Conservation (phyloP, 2,888 invertebrate genomes). For the Agelastica alni region DNA sequence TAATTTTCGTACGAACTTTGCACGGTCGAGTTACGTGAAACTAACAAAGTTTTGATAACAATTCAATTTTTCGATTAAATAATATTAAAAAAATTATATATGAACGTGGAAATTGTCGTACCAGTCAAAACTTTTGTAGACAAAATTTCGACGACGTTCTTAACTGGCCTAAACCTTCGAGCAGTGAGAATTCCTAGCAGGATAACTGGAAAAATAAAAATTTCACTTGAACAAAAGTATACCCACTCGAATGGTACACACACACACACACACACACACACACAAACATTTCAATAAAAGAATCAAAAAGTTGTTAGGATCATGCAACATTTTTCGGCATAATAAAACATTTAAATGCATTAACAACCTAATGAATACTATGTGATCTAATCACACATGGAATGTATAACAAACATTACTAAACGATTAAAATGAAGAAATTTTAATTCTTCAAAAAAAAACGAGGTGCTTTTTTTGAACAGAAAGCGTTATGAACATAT, state of each 20-base stretch:
- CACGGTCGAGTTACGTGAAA: conserved; percentile 2
- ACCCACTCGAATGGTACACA: too few species aligned
- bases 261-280: too few species aligned
- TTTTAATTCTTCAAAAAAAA: conserved; percentile 17
- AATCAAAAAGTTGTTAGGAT: conserved; percentile 4
- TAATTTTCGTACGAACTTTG: conserved; percentile 11
- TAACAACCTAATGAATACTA: conserved; percentile 42
- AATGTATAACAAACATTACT: conserved; percentile 43
- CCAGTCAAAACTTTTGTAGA: too few species aligned
- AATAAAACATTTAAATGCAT: conserved; percentile 47
- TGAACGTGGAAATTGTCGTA: too few species aligned
- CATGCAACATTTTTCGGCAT: conserved; percentile 11
- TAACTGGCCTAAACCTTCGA: too few species aligned
- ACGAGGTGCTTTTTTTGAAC: conserved; percentile 9
- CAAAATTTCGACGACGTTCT: too few species aligned
- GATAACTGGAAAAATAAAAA: too few species aligned
- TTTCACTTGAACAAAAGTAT: too few species aligned
- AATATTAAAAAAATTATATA: too few species aligned
- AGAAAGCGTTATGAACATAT: conserved; percentile 15
- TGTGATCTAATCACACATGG: conserved; percentile 46
- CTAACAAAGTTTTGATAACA: not conserved
- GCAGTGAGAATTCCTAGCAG: too few species aligned
- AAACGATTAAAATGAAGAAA: conserved; percentile 25
- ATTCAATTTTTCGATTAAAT: too few species aligned
- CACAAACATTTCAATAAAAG: too few species aligned